Conservation (phyloP, 2,888 invertebrate genomes). For the Meandrusa payeni region DNA sequence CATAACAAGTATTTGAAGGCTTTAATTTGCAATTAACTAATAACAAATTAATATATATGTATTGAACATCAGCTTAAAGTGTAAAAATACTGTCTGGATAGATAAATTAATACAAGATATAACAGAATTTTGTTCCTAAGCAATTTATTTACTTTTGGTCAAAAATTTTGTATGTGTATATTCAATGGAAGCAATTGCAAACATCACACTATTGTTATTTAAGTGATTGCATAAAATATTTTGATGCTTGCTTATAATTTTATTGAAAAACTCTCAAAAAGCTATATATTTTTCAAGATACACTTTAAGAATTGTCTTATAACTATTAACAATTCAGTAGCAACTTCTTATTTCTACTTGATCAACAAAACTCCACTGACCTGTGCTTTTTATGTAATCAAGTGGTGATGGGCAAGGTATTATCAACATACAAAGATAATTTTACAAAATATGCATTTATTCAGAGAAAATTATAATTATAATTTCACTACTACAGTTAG, state of each 20-base stretch:
- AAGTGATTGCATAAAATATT: slow-evolving; percentile 21
- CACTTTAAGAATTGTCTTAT: slow-evolving; percentile 5
- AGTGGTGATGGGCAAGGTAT: slow-evolving; percentile 42
- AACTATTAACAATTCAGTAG: slow-evolving; percentile 16
- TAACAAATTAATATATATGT: slow-evolving; percentile 18
- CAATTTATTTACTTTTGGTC: not conserved
- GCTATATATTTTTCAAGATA: not conserved
- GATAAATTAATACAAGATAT: slow-evolving; percentile 9
- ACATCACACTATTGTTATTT: slow-evolving; percentile 14
- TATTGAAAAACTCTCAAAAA: slow-evolving; percentile 14
- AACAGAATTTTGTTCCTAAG: slow-evolving; percentile 10
- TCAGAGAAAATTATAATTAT: slow-evolving; percentile 61
- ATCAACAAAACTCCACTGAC: slow-evolving; percentile 20
- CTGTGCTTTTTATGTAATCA: slow-evolving; percentile 32
- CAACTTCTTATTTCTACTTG: slow-evolving; percentile 13
- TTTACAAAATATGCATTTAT: slow-evolving; percentile 62
- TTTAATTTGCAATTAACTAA: slow-evolving; percentile 32
- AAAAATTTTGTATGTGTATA: slow-evolving; percentile 19
- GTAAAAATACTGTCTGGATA: no score
- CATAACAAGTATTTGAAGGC: slow-evolving; percentile 64
- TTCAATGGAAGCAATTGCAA: slow-evolving; percentile 14
- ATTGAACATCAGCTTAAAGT: no score
- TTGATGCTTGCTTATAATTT: not conserved
- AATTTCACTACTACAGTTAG: slow-evolving; percentile 62
- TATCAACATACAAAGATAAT: slow-evolving; percentile 57